These are phyloP conservation scores for Rhagoletis zephyria DNA, from an alignment of 1,140 invertebrate genomes.

Conservation along the genomic window DNA sequence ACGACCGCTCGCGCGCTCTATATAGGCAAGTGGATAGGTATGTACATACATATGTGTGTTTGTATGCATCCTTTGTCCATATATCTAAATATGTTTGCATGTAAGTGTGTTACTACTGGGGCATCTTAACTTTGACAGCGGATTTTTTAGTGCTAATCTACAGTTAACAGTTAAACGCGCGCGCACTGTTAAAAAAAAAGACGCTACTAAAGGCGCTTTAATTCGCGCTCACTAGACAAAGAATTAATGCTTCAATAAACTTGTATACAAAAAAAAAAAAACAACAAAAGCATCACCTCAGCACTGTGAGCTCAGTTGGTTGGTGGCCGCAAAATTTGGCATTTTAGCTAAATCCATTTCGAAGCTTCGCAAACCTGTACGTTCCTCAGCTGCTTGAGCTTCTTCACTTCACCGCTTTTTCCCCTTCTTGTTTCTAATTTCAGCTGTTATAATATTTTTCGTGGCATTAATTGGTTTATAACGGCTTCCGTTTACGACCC, in stretches of 20 bases:
- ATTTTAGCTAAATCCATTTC: not conserved
- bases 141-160: not conserved
- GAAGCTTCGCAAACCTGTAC: not conserved
- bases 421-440: not conserved
- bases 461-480: conserved; percentile 39
- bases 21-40: not conserved
- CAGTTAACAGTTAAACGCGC: conserved; percentile 31
- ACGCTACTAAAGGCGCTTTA: not conserved
- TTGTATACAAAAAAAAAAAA: not conserved
- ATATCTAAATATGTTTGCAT: not conserved
- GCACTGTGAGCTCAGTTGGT: too few relatives aligned
- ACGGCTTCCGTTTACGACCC: conserved; percentile 36
- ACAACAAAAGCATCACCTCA: not conserved
- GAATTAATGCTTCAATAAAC: not conserved
- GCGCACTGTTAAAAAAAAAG: not conserved
- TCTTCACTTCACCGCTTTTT: not conserved
- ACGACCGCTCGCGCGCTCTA: not conserved
- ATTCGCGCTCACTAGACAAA: not conserved
- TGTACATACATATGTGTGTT: not conserved
- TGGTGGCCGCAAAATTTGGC: not conserved
- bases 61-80: not conserved
- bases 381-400: not conserved
- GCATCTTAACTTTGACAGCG: not conserved
- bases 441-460: not conserved
- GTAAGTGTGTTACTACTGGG: not conserved